Evolutionary conservation across 23 tunicate genomes (phyloP), one percentile per base, ranked within the genome.

Genomic region (Botrylloides violaceus): DNA sequence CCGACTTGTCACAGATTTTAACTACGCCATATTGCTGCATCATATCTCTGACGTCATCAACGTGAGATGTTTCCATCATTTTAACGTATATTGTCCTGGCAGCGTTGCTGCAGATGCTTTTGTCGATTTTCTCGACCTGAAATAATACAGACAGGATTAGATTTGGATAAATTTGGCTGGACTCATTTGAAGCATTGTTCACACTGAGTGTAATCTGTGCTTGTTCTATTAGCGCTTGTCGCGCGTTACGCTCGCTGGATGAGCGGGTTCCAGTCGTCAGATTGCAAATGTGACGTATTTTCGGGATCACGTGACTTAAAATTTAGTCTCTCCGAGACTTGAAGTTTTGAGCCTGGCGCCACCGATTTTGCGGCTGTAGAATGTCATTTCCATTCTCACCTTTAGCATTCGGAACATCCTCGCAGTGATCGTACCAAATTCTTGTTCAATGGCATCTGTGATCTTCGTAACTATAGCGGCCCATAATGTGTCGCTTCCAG

Each of bases 401-500:
- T 27, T 34, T 0, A 68, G 56, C 74, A 68, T 68, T 35, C 74
- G 24, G 36, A 68, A 68, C 56, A 68, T 5, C 26, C 74, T 37
- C 7, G 74, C 74, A 12, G 74, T 68, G 24, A 68, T 68, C 18
- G 20, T 43, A 24, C 81, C 73, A 36, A 77, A 77, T 39, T 77
- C 74, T 20, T 2, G 28, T 77, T 77, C 81, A n/a, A 77, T 56
- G 2, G 81, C 81, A 22, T 77, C 81, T 28, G 81, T 24, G 39
- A 77, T 53, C 31, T 50, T 66, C 32, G 73, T 65, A 31, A 65
- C 73, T 31, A 77, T 77, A 15, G 72, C 81, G 12, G 81, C 81
- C 81, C 81, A 77, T 3, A 77, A 66, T 4, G 71, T 77, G 28
- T 77, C 81, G 49, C 81, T 77, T 27, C 81, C 74, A 24, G 73